These are phyloP conservation scores for Molossus molossus DNA, from an alignment of 2,797 vertebrate species.

Conservation along the genomic window DNA sequence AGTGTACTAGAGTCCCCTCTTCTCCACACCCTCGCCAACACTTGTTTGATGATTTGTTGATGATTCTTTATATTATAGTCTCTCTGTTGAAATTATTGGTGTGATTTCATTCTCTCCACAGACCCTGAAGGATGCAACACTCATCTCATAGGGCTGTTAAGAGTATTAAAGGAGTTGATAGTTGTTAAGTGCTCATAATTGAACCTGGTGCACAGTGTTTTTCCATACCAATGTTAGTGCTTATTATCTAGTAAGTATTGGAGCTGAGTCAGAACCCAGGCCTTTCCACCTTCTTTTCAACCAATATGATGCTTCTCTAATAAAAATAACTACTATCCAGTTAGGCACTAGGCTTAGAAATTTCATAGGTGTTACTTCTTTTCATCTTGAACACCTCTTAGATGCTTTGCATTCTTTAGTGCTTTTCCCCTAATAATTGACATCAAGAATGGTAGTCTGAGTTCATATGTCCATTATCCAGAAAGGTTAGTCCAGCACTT, in stretches of 20 bases:
- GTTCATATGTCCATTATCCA: neutral
- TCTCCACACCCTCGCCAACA: no score
- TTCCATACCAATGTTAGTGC: neutral
- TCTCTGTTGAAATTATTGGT: neutral
- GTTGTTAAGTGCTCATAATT: neutral
- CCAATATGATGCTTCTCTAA: neutral
- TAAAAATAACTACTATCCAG: neutral
- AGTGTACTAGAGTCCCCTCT: no score
- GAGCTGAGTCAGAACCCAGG: neutral
- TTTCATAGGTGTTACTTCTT: neutral
- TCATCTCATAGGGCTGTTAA: neutral
- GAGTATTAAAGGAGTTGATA: neutral
- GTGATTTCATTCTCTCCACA: neutral
- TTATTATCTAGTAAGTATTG: neutral
- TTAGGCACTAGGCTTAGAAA: neutral
- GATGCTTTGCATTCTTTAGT: neutral
- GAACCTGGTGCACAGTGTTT: neutral
- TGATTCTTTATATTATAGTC: neutral
- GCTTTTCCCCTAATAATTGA: neutral
- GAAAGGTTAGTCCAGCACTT: neutral
- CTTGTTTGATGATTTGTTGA: neutral
- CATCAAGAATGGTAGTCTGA: neutral
- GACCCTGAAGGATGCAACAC: neutral
- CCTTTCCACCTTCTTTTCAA: slow-evolving; percentile 4
- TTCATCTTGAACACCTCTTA: neutral